Base-by-base conservation (phyloP, 2,797 vertebrate species). In the Psittacula echo region DNA sequence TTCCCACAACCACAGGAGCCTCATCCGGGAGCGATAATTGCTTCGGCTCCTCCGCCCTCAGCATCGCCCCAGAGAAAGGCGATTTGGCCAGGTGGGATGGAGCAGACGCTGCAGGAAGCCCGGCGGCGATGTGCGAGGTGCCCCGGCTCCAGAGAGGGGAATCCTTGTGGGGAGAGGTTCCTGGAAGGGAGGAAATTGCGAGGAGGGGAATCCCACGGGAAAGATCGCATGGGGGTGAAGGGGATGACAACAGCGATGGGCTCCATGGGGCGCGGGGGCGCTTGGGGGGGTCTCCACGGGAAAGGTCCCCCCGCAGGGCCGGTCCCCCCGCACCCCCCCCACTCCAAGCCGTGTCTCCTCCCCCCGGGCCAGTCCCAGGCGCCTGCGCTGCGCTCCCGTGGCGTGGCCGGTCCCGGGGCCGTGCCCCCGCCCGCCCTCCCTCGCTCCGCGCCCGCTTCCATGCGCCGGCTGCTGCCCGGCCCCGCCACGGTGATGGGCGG, bases 301-400 rank as follows among this genome's bases (percentile, higher is more conserved):
- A 47, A 10, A 44, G 54, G 54, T 53, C 32, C 27, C 37, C 70
- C 45, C 20, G 9, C 5, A 5, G 45, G 45, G 44, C 34, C 53
- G 50, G 32, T 72, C 20, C 72, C 14, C 32, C 4, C 27, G 27
- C 20, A 6, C 30, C 17, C 30, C 19, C n/a, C 19, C 41, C 39
- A 26, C 39, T 18, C 23, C 12, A 15, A 10, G 5, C 82, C 19
- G 19, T 41, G 64, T 84, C 90, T 80, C 42, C 8, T 54, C 51
- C 53, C 62, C 76, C 80, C 24, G 67, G 72, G 65, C 56, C 75
- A 65, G 42, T 11, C 4, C 42, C 4, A 85, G 32, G 70, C 80
- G 85, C 89, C 65, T 74, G 92, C 88, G 78, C 92, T 93, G 72
- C 34, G 34, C 53, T 71, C 81, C 93, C 93, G 76, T 85, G 89